Conservation (phyloP, 2,797 vertebrate genomes). For the Cuniculus paca region DNA sequence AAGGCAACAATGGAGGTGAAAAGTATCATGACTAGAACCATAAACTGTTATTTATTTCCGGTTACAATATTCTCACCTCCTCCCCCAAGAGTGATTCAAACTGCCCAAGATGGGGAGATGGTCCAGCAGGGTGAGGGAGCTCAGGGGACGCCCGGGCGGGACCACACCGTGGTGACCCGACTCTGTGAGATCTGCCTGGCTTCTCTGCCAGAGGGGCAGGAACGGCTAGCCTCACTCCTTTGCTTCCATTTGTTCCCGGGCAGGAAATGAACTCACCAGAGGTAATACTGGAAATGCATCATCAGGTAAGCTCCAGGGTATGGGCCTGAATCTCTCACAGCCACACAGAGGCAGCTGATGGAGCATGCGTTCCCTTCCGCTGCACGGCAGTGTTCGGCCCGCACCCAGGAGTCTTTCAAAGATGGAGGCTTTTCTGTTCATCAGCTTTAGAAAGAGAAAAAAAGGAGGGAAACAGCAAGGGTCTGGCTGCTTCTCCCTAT, state of each 20-base stretch:
- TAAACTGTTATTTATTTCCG: slow-evolving; percentile 71
- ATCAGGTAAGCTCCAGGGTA: slow-evolving; percentile 36
- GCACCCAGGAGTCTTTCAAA: slow-evolving; percentile 24
- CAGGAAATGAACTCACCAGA: not conserved
- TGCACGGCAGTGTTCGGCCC: not conserved
- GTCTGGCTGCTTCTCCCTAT: not conserved
- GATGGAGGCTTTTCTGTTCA: not conserved
- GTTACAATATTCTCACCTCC: not conserved
- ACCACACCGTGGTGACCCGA: rapidly evolving
- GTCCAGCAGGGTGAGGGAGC: not conserved
- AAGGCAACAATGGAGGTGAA: not conserved
- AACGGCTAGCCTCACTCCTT: rapidly evolving
- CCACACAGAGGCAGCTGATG: not conserved
- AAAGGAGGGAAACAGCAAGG: not conserved
- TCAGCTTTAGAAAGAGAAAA: not conserved
- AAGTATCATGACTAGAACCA: not conserved
- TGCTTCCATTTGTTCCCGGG: not conserved
- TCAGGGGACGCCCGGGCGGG: not conserved
- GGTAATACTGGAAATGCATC: slow-evolving; percentile 42
- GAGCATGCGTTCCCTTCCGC: not conserved
- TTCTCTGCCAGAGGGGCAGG: too few relatives aligned
- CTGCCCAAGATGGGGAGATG: not conserved
- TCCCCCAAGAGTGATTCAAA: not conserved
- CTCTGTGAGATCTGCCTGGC: not conserved
- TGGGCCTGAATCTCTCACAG: not conserved